Evolutionary conservation across 2,797 vertebrate species (phyloP).

Genomic region (Rhinoraja longicauda): DNA sequence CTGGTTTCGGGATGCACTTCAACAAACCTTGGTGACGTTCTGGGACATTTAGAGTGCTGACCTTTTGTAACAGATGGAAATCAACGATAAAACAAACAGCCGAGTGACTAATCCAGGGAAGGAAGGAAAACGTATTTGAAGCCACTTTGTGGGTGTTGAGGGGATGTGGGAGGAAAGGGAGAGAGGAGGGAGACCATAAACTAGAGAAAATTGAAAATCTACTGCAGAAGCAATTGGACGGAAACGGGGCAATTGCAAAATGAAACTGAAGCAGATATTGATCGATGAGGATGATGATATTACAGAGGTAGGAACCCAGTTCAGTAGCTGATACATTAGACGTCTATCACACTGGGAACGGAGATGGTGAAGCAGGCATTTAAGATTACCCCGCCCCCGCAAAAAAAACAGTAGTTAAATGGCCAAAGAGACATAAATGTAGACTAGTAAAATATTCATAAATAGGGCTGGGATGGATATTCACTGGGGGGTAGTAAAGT

Average conservation of each 20-base stretch:
- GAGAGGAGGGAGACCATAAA: not conserved
- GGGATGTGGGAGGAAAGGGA: too few species aligned
- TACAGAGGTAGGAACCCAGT: not conserved
- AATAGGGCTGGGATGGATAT: not conserved
- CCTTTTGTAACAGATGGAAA: not conserved
- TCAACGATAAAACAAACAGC: not conserved
- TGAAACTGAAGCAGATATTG: not conserved
- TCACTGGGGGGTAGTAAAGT: not conserved
- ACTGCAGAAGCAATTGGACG: not conserved
- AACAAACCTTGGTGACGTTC: too few species aligned
- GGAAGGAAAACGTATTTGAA: not conserved
- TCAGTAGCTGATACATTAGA: not conserved
- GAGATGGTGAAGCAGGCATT: not conserved
- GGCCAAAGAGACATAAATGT: not conserved
- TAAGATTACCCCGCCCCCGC: not conserved
- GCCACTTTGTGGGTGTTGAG: not conserved
- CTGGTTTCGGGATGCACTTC: too few species aligned
- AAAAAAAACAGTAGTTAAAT: not conserved
- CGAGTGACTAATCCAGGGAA: not conserved
- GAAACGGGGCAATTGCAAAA: not conserved
- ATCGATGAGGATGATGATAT: not conserved
- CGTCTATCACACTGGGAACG: not conserved
- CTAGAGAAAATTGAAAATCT: not conserved
- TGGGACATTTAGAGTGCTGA: too few species aligned
- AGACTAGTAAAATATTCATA: constrained; percentile 24